Conservation (phyloP, 2,888 invertebrate genomes). For the Dicranocentrus wangi region DNA sequence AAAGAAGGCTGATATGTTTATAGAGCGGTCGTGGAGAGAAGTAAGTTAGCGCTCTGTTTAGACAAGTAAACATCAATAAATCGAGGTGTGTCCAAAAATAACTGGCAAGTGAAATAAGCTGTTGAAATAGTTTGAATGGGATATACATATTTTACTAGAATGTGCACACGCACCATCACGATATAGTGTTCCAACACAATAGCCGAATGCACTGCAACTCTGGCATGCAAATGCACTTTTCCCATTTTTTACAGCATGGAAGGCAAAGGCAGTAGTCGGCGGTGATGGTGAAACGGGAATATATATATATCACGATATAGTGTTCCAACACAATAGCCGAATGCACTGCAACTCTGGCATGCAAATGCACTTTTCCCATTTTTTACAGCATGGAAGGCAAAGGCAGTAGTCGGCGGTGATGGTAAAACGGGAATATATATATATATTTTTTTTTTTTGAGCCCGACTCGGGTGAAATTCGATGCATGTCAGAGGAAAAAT, state of each 20-base stretch:
- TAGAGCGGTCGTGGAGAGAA: not conserved
- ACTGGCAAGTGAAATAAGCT: constrained; percentile 28
- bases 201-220: not conserved
- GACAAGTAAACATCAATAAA: constrained; percentile 45
- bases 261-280: too few species aligned
- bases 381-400: too few species aligned
- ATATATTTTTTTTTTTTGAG: not conserved
- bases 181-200: constrained; percentile 9
- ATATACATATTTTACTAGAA: constrained; percentile 24
- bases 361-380: constrained; percentile 55
- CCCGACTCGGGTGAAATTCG: not conserved
- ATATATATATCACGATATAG: constrained; percentile 6
- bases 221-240: constrained; percentile 54
- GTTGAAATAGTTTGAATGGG: constrained; percentile 24
- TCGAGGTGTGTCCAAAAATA: constrained; percentile 47
- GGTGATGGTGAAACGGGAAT: not conserved
- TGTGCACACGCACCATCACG: constrained; percentile 26
- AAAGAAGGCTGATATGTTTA: not conserved
- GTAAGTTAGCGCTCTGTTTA: constrained; percentile 12
- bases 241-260: too few species aligned
- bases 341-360: constrained; percentile 26
- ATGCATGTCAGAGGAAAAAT: not conserved
- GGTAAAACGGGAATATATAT: not conserved
- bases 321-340: constrained; percentile 5
- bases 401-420: constrained; percentile 19